phyloP scores from a whole-genome alignment of 2,797 vertebrate genomes.

The Acanthis flammea region DNA sequence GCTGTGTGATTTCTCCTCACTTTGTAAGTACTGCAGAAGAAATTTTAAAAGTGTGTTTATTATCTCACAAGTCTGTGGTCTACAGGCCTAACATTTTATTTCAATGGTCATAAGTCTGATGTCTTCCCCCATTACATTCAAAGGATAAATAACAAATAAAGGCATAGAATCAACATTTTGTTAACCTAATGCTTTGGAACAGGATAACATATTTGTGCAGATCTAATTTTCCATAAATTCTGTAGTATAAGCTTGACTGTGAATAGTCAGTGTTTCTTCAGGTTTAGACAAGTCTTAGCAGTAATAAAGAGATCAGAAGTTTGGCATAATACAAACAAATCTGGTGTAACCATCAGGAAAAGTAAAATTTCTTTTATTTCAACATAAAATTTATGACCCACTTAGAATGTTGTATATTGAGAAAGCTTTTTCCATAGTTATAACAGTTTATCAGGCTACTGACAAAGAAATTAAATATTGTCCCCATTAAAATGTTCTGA shows the following conservation, averaged over 20 bases:
- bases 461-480: background rate
- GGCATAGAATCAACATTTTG: background rate
- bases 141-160: background rate
- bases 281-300: background rate
- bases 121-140: background rate
- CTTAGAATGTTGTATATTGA: background rate
- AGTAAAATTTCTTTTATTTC: background rate
- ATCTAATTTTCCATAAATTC: background rate
- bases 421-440: background rate
- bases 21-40: background rate
- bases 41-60: background rate
- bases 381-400: background rate
- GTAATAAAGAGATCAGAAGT: background rate
- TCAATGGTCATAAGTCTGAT: background rate
- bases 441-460: background rate
- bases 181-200: background rate
- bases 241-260: background rate
- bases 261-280: background rate
- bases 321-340: background rate
- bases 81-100: background rate
- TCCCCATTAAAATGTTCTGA: background rate
- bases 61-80: background rate
- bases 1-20: conserved; percentile 1
- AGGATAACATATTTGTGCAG: background rate
- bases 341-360: background rate